A percentile compares a stretch with the other conserved stretches of the same genome.
phyloP scores from a whole-genome alignment of 2,888 invertebrate species.

The Tubulanus polymorphus region DNA sequence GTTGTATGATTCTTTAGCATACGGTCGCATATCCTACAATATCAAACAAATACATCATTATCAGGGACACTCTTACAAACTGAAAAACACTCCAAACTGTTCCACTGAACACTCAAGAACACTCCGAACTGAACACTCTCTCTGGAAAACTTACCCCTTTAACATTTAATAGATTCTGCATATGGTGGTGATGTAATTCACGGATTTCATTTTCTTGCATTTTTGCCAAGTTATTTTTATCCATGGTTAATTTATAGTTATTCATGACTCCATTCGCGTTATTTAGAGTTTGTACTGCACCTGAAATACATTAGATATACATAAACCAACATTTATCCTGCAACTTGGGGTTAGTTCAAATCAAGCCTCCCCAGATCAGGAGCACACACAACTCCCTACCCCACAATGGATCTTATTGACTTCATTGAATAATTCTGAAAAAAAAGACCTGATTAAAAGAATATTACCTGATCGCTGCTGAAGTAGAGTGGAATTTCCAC shows the following conservation, averaged over 20 bases:
- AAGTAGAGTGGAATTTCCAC: conserved; percentile 20
- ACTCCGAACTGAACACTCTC: too few species aligned
- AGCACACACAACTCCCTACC: neutral
- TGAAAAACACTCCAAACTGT: too few species aligned
- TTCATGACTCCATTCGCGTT: conserved; percentile 23
- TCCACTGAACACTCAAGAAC: too few species aligned
- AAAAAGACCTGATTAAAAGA: neutral
- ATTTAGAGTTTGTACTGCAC: conserved; percentile 25
- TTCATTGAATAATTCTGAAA: neutral
- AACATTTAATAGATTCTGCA: conserved; percentile 28
- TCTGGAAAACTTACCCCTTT: conserved; percentile 32
- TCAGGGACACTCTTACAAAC: neutral
- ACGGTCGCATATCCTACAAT: conserved; percentile 36
- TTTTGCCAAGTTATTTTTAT: conserved; percentile 19
- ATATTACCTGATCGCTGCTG: conserved; percentile 11
- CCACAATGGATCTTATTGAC: neutral
- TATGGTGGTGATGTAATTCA: conserved; percentile 44
- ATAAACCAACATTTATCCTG: conserved; percentile 2
- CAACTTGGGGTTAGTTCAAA: neutral
- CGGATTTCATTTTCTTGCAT: conserved; percentile 43
- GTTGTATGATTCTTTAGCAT: conserved; percentile 35
- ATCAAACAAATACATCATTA: neutral
- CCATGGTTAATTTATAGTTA: conserved; percentile 32
- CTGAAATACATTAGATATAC: conserved; percentile 24
- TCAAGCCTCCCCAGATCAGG: neutral